Base-by-base conservation (phyloP, 2,888 invertebrate species). In the Latrodectus elegans region DNA sequence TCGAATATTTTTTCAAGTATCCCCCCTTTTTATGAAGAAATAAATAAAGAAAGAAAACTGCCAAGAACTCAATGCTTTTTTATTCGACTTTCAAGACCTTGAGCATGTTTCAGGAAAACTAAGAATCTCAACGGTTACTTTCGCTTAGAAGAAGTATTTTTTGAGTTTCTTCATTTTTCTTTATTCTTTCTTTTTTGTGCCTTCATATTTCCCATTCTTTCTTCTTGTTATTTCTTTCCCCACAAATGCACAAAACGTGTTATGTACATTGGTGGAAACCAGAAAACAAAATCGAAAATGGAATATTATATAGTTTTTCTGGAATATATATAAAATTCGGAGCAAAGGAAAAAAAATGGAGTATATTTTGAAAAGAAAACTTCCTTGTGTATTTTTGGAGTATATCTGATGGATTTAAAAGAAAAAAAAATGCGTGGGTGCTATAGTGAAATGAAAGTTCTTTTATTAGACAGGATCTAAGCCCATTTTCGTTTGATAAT, bases 191-290 rank as follows among this genome's bases (percentile, higher is more conserved):
- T 38, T 55, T 49, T 38, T 38, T 38, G 38, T 38, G 38, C 38
- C 38, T 38, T 38, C 3, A 38, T 38, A 38, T 38, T 38, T 6
- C 38, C 38, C 38, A 38, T 38, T 68, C 15, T 72, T 60, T 68
- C 65, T 71, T 65, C 70, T 26, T 52, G 15, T 26, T 75, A 64
- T 22, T 75, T 70, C 49, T 55, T 38, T 38, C 60, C 51, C 22
- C 65, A 67, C 77, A 84, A 84, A 84, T 84, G 78, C 74, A 78
- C 64, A 67, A 73, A 55, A 72, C 68, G 72, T 78, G 78, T 77
- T 70, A 78, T 52, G 51, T 12, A 65, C 15, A 77, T 22, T 17
- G 14, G 65, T 53, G 67, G 22, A 76, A 76, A 52, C 11, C 38
- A 17, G 70, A 75, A 22, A 38, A 49, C 12, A 17, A 17, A 53